Evolutionary conservation across 2,797 vertebrate species (phyloP).

Genomic region (Myripristis murdjan): DNA sequence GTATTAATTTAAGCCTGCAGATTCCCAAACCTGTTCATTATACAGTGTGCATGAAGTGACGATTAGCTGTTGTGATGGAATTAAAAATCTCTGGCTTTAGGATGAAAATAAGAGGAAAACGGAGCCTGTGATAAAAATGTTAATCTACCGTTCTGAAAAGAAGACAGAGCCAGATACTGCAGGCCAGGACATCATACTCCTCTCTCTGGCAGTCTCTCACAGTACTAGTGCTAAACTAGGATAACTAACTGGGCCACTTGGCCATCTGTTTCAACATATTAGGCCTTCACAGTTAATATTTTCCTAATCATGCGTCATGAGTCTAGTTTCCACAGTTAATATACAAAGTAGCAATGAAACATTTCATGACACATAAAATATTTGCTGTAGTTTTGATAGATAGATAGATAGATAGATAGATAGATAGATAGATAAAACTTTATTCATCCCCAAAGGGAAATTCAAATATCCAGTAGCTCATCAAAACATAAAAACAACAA

Average conservation of each 20-base stretch:
- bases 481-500: too few species aligned
- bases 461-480: too few species aligned
- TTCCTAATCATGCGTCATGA: too few species aligned
- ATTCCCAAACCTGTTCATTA: constrained; percentile 29
- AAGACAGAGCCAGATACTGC: neutral
- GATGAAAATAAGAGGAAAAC: neutral
- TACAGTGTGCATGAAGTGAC: neutral
- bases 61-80: constrained; percentile 32
- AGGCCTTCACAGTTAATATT: neutral
- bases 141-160: constrained; percentile 10
- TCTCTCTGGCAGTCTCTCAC: neutral
- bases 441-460: too few species aligned
- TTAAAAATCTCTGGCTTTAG: neutral
- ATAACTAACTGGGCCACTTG: neutral
- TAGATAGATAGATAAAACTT: too few species aligned
- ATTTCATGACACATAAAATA: neutral
- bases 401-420: too few species aligned
- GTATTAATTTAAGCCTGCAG: constrained; percentile 13
- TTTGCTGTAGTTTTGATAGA: neutral
- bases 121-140: constrained; percentile 6
- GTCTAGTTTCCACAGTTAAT: too few species aligned
- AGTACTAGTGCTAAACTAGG: neutral
- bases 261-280: neutral
- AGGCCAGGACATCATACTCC: neutral
- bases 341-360: too few species aligned